A percentile compares a stretch with the other conserved stretches of the same genome.
Conservation (phyloP, 2,797 vertebrate genomes). For the Scolopax rusticola region DNA sequence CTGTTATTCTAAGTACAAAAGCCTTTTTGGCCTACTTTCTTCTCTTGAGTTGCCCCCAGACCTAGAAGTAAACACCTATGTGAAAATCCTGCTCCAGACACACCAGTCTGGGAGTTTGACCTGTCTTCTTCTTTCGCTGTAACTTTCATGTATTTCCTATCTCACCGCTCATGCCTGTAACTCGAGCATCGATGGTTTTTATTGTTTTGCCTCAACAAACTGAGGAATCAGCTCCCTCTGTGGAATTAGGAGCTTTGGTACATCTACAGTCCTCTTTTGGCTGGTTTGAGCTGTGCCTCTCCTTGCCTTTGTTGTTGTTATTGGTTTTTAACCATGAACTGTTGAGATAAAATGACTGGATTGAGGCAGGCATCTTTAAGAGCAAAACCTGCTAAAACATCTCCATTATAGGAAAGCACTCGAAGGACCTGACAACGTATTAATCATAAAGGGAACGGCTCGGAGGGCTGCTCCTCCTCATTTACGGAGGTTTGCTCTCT, state of each 20-base stretch:
- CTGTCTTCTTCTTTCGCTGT: background rate
- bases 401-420: background rate
- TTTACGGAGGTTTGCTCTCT: constrained; percentile 31
- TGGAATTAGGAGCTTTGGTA: background rate
- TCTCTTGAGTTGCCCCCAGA: background rate
- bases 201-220: background rate
- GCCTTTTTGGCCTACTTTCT: background rate
- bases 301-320: background rate
- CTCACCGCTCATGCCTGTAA: background rate
- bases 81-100: background rate
- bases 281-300: background rate
- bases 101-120: background rate
- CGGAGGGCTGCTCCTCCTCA: background rate
- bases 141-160: background rate
- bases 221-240: background rate
- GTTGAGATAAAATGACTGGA: background rate
- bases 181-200: background rate
- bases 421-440: constrained; percentile 16
- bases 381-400: constrained; percentile 3
- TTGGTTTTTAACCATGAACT: background rate
- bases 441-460: constrained; percentile 27
- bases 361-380: constrained; percentile 26
- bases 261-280: background rate
- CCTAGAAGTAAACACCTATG: background rate
- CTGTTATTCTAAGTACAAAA: background rate